Percentiles rank a stretch among this genome's conserved stretches.
phyloP scores from a whole-genome alignment of 2,113 vertebrate species.

The Sorex fumeus region DNA sequence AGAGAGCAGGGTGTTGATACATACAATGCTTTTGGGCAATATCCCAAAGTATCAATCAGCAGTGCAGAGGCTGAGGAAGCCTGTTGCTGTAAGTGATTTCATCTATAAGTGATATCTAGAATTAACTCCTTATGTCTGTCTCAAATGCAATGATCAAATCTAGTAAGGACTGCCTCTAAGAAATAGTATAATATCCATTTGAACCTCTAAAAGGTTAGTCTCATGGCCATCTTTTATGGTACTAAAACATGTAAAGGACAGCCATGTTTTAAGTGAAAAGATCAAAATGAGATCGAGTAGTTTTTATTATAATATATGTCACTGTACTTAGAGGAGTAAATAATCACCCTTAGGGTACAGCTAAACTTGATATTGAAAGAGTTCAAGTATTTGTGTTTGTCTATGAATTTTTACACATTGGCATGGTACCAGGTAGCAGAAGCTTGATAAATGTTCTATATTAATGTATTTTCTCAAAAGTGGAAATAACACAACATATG shows the following conservation, averaged over 20 bases:
- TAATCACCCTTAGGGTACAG: not conserved
- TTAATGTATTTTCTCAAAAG: constrained; percentile 2
- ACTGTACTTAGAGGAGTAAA: not conserved
- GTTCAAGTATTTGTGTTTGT: constrained; percentile 8
- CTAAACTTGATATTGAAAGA: not conserved
- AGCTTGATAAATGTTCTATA: not conserved
- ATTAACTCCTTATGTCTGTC: not conserved
- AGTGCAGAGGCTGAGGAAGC: not conserved
- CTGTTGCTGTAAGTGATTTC: not conserved
- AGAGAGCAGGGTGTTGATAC: not conserved
- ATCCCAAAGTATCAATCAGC: not conserved
- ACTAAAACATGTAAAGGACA: constrained; percentile 27
- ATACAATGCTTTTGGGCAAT: not conserved
- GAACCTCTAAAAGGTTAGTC: not conserved
- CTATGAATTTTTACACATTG: not conserved
- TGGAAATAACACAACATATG: not conserved
- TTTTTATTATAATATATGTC: not conserved
- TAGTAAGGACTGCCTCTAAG: not conserved
- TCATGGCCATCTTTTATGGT: constrained; percentile 6
- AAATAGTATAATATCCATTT: not conserved
- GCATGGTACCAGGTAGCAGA: not conserved
- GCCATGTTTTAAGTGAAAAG: constrained; percentile 49
- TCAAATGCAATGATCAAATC: not conserved
- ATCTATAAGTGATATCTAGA: not conserved
- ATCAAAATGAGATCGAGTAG: not conserved